Base-by-base conservation (phyloP, 2,113 vertebrate genomes). In the Carassius auratus region DNA sequence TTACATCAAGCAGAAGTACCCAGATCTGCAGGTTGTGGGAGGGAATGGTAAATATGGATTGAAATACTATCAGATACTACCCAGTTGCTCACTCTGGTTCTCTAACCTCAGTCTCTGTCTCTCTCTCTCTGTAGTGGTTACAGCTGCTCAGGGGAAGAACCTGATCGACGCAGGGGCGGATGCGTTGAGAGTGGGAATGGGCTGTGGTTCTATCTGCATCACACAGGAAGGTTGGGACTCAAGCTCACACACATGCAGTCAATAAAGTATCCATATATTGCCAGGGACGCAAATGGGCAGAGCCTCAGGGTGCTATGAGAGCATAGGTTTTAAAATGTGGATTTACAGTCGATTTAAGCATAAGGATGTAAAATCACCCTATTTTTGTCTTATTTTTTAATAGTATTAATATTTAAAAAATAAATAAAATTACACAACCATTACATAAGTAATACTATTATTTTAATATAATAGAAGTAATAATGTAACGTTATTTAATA, bases 201-300 rank as follows among this genome's bases (percentile, higher is more conserved):
- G 97, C 5, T 96, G 96, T 3, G 97, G 97, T 14, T 98, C 97
- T 8, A 98, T 98, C 92, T 98, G 97, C 86, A 98, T 98, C 92
- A 98, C 97, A 8, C 97, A 97, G 85, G 97, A 98, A 96, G 97
- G 97, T 87, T 19, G 19, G 83, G 15, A 83, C 14, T 26, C 3
- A 55, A 30, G 55, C 50, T 76, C 21, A 17, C 21, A 76, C 42
- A 10, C 73, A 52, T 14, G 33, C 33, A 69, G 14, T 52, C 10
- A 48, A n/a, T 42, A 48, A 48, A 75, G 13, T 48, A 14, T 19
- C 13, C 21, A 50, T 3, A 50, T 75, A 21, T 75, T 21, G 3
- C 21, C 12, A 48, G 38, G 73, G n/a, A 50, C 50, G n/a, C 4
- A 48, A 74, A 23, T 21, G 5, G 33, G 8, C 19, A 42, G 12